Conservation (phyloP, 1,140 invertebrate genomes). For the Leptinotarsa lineolata region DNA sequence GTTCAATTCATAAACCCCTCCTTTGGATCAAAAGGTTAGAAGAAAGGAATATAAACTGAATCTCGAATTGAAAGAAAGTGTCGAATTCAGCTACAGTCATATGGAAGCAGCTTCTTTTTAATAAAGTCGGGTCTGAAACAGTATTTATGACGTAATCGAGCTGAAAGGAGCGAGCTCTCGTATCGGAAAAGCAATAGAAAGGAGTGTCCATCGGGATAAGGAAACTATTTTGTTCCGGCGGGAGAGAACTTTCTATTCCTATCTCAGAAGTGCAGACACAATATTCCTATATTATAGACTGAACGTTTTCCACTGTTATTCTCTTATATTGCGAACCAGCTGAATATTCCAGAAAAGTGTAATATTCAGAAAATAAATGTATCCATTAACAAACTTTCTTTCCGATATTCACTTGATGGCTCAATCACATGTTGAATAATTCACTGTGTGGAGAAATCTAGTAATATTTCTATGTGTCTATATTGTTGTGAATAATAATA, state of each 20-base stretch:
- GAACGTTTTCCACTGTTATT: conserved; percentile 46
- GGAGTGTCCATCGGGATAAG: conserved; percentile 48
- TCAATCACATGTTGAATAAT: too few species aligned
- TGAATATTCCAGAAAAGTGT: background rate
- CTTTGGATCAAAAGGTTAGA: too few species aligned
- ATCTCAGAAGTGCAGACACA: conserved; percentile 44
- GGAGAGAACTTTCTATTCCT: conserved; percentile 47
- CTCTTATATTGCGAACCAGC: conserved; percentile 26
- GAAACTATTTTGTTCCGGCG: conserved; percentile 47
- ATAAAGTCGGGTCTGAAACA: conserved; percentile 20
- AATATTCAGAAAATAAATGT: too few species aligned
- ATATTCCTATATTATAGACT: conserved; percentile 46
- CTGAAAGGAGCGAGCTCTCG: conserved; percentile 25
- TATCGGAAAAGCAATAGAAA: conserved; percentile 47
- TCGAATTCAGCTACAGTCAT: conserved; percentile 16
- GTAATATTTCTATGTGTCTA: too few species aligned
- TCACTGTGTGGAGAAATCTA: too few species aligned
- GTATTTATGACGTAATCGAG: conserved; percentile 40
- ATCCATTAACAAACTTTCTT: too few species aligned
- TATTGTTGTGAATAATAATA: too few species aligned
- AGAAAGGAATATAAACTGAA: too few species aligned
- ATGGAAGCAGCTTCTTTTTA: conserved; percentile 18
- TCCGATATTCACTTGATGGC: too few species aligned
- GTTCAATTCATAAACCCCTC: too few species aligned
- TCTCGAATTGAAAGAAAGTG: background rate